These are phyloP conservation scores for Carassius auratus DNA, from an alignment of 2,113 vertebrate genomes.

Conservation along the genomic window DNA sequence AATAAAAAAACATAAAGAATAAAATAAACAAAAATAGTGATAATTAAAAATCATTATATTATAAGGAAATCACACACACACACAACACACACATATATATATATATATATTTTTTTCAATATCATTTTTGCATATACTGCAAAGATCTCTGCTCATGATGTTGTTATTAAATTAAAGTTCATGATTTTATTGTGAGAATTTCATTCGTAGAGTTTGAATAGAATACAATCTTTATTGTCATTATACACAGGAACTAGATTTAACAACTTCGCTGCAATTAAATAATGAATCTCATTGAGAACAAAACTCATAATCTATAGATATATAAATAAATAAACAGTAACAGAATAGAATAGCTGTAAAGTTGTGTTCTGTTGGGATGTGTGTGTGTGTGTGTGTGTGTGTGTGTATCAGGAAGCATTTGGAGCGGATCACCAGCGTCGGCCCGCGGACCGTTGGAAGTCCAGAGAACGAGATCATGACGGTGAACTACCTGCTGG, in stretches of 20 bases:
- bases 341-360: no score
- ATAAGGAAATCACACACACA: no score
- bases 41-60: no score
- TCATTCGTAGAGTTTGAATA: neutral
- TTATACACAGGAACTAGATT: neutral
- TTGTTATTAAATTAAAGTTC: neutral
- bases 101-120: neutral
- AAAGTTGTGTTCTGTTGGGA: neutral
- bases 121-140: neutral
- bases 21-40: neutral
- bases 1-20: neutral
- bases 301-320: neutral
- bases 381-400: constrained; percentile 37
- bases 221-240: neutral
- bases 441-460: constrained; percentile 90
- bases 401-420: constrained; percentile 75
- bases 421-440: constrained; percentile 89
- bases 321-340: no score
- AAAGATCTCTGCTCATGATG: neutral
- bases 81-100: no score
- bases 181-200: neutral
- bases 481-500: constrained; percentile 88
- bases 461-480: constrained; percentile 91
- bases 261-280: neutral
- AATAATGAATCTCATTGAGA: neutral